These are phyloP conservation scores for Amorpha juglandis DNA, from an alignment of 2,888 invertebrate species.

Conservation along the genomic window DNA sequence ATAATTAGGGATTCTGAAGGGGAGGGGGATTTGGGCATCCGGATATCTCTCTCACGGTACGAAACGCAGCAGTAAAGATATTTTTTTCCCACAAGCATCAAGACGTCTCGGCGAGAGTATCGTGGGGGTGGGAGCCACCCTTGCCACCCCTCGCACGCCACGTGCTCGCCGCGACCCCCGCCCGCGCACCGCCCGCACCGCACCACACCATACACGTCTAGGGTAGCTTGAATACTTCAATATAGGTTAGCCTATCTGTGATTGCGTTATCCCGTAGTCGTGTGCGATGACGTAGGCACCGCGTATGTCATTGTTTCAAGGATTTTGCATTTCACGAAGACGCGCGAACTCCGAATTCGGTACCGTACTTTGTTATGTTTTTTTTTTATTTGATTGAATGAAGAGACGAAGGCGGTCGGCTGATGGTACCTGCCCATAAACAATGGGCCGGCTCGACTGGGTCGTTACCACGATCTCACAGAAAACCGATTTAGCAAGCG, in stretches of 20 bases:
- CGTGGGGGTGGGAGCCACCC: slow-evolving; percentile 46
- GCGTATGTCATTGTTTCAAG: background rate
- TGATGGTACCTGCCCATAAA: no score
- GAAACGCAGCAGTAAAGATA: no score
- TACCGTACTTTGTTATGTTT: no score
- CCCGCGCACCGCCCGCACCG: background rate
- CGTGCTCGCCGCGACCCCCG: slow-evolving; percentile 54
- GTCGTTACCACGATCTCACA: no score
- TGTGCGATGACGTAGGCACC: background rate
- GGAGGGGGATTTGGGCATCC: no score
- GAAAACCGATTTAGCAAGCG: no score
- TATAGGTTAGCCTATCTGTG: slow-evolving; percentile 68
- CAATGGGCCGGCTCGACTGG: no score
- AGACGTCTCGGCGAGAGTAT: slow-evolving; percentile 55
- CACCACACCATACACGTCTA: slow-evolving; percentile 30
- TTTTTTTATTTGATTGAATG: no score
- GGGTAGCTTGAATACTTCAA: slow-evolving; percentile 39
- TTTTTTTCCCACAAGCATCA: slow-evolving; percentile 44
- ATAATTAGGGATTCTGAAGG: no score
- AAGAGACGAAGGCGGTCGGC: no score
- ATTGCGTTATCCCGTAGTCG: slow-evolving; percentile 39
- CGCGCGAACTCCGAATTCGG: background rate
- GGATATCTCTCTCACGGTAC: no score
- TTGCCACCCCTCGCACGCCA: slow-evolving; percentile 60
- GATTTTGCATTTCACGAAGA: background rate